Evolutionary conservation across 2,113 vertebrate species (phyloP).

Genomic region (Zeus faber): DNA sequence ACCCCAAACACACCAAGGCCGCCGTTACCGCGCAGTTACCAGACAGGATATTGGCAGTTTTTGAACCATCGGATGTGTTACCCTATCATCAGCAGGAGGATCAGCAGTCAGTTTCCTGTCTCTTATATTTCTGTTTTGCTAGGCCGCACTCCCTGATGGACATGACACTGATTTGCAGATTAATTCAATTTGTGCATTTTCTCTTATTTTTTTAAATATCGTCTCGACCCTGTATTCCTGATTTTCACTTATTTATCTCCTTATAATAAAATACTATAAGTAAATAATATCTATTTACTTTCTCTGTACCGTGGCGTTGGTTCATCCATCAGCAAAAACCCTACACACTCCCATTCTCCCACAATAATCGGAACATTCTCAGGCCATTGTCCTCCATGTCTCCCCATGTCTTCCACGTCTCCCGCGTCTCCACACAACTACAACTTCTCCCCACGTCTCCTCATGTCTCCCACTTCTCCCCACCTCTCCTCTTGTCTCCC

Average conservation of each 20-base stretch:
- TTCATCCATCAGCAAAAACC: no score
- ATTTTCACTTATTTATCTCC: constrained; percentile 4
- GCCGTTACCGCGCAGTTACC: neutral
- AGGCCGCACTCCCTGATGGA: neutral
- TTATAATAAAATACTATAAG: no score
- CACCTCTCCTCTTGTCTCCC: no score
- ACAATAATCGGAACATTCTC: neutral
- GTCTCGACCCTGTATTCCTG: neutral
- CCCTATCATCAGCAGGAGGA: constrained; percentile 11
- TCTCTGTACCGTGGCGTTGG: no score
- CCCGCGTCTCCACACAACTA: no score
- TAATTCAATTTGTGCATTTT: constrained; percentile 1
- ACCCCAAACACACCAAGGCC: no score
- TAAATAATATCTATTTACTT: no score
- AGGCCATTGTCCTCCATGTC: neutral
- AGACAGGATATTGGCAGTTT: constrained; percentile 6
- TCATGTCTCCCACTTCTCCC: no score
- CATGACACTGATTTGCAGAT: constrained; percentile 3
- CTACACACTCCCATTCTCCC: neutral
- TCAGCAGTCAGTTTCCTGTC: constrained; percentile 1
- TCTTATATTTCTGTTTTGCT: constrained; percentile 23
- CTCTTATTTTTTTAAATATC: neutral
- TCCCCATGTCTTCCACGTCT: no score
- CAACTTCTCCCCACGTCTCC: no score
- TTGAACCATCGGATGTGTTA: neutral